Evolutionary conservation across 2,113 vertebrate species (phyloP), one percentile per base, ranked within the genome.

Genomic region (Dryoscopus gambensis): DNA sequence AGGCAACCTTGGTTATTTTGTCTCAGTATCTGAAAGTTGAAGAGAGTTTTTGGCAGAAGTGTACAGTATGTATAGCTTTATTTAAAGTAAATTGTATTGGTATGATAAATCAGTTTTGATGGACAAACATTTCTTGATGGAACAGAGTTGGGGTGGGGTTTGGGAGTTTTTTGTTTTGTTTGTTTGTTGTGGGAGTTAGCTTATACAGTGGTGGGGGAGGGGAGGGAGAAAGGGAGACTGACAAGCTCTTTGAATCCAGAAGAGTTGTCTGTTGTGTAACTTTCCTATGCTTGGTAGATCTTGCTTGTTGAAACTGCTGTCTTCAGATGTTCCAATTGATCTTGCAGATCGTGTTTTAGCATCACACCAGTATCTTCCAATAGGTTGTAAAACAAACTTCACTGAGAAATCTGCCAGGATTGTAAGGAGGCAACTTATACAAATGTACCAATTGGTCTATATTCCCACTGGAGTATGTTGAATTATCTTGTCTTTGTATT

Each of bases 41-140:
- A 91, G 85, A 94, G 96, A 84, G 89, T 96, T 96, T 96, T 95
- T 98, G 96, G 84, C 93, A 97, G 95, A 97, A 96, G 85, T 87
- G 81, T 97, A 96, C 94, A 93, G 64, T 96, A 95, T 95, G 76
- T 73, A 91, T 96, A 97, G 91, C 91, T 97, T 97, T 95, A 95
- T 98, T 97, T 94, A 95, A 96, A 84, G 59, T 67, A 92, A 88
- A 94, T 73, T 93, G 92, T 97, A 92, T 70, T 94, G 87, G 67
- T 92, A 95, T 93, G 95, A 96, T 92, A 95, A 95, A 90, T 79
- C 15, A 69, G 47, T 94, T 95, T 97, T 97, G 82, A 91, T 96
- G 95, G 96, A 97, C 96, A 89, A 87, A 97, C 91, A 44, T 92
- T 97, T 96, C 96, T 83, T 97, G 94, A 93, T 57, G 50, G 76